These are phyloP conservation scores for Ptychoptera albimana DNA, from an alignment of 2,888 invertebrate species.

Conservation along the genomic window DNA sequence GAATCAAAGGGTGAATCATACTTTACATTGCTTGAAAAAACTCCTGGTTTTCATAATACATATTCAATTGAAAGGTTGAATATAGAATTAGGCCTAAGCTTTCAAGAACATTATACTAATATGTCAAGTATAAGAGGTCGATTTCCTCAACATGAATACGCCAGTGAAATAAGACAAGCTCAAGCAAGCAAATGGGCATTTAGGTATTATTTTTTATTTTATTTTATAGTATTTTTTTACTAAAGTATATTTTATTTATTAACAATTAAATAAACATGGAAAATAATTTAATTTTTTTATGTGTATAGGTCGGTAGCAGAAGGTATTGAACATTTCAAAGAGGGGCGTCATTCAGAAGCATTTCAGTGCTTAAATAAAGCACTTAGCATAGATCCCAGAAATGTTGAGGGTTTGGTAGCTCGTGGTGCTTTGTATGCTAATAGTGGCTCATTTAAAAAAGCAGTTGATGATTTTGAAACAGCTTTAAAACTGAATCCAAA, in stretches of 20 bases:
- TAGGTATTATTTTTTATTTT: conserved; percentile 29
- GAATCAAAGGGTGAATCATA: conserved; percentile 65
- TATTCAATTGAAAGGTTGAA: conserved; percentile 73
- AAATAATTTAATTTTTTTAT: background rate
- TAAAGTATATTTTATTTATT: conserved; percentile 1
- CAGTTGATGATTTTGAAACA: conserved; percentile 87
- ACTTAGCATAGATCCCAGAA: conserved; percentile 75
- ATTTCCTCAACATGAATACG: conserved; percentile 67
- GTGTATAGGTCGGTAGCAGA: conserved; percentile 62
- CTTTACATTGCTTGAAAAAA: conserved; percentile 67
- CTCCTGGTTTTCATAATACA: conserved; percentile 77
- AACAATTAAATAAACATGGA: conserved; percentile 1
- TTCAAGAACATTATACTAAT: conserved; percentile 20
- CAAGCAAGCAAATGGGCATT: conserved; percentile 92
- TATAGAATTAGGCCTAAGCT: conserved; percentile 42
- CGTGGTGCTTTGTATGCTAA: conserved; percentile 87
- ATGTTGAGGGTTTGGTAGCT: conserved; percentile 84
- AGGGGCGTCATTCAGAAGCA: conserved; percentile 83
- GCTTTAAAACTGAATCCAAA: conserved; percentile 76
- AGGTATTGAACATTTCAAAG: conserved; percentile 88
- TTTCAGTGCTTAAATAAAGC: conserved; percentile 91
- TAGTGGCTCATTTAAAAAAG: conserved; percentile 83
- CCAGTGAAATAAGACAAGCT: conserved; percentile 67
- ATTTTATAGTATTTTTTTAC: background rate
- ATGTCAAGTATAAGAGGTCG: conserved; percentile 40